Base-by-base conservation (phyloP, 2,113 vertebrate genomes). In the Clarias macrocephalus region DNA sequence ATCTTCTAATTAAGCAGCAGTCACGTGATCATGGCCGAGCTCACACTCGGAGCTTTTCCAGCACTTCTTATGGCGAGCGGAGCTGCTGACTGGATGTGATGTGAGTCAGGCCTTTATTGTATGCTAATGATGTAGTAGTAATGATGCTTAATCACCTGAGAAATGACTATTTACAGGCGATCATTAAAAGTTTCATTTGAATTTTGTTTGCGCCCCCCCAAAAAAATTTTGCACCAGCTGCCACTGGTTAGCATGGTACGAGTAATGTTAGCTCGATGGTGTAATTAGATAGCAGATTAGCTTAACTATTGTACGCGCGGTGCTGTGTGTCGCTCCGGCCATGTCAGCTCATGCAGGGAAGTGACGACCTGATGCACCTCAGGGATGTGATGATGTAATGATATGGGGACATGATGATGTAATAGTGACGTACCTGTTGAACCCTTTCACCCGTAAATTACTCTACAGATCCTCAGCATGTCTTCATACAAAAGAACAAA, bases 401-500 rank as follows among this genome's bases (percentile, higher is more conserved):
- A 8, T 8, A 8, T 70, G 28, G 2, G 16, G 68, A 30, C 15
- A 9, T 21, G 30, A 37, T 37, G 16, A 28, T 0, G 11, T 70
- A 16, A 73, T 25, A 25, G 57, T 54, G 54, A 77, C 79, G 16
- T 89, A 87, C 85, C 88, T 89, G 73, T 75, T 70, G 76, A 80
- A 85, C 84, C 63, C 30, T 30, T 75, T 85, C 65, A 65, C 80
- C 77, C 86, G 80, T 86, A 63, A 80, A 75, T 80, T 84, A 82
- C 62, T 57, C 66, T 89, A 86, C 76, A 37, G 30, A 37, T 81
- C 80, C 59, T 54, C 42, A 63, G 83, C 37, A 77, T 33, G n/a
- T 82, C 77, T 86, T 80, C 88, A 82, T 68, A 82, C 28, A 85
- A 86, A 88, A 88, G n/a, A 54, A 82, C 59, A 62, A 62, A 82